Evolutionary conservation across 2,113 vertebrate genomes (phyloP).

Genomic region (Elaphurus davidianus): DNA sequence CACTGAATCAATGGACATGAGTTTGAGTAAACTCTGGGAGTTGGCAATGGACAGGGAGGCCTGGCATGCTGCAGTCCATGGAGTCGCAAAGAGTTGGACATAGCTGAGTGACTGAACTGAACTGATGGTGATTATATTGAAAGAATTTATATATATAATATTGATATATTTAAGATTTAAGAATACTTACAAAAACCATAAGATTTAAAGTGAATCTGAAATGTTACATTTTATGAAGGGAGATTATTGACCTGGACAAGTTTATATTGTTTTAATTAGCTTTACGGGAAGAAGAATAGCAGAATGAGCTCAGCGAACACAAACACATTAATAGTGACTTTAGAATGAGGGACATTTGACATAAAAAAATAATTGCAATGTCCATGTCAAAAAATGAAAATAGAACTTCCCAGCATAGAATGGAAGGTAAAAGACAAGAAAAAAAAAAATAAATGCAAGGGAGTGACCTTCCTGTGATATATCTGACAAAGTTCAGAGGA

Average conservation of each 20-base stretch:
- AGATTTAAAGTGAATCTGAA: background rate
- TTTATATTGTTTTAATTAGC: background rate
- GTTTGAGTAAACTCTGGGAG: background rate
- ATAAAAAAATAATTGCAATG: background rate
- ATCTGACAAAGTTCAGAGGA: background rate
- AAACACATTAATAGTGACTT: background rate
- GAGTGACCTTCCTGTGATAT: background rate
- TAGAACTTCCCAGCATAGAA: background rate
- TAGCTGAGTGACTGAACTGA: background rate
- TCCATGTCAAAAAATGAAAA: conserved; percentile 14
- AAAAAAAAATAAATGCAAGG: background rate
- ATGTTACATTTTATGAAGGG: background rate
- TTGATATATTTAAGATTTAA: conserved; percentile 16
- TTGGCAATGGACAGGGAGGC: background rate
- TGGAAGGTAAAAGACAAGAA: background rate
- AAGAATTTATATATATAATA: background rate
- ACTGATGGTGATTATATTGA: background rate
- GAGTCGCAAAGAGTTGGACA: fast-evolving
- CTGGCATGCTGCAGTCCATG: background rate
- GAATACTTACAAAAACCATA: background rate
- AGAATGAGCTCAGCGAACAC: background rate
- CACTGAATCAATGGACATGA: background rate
- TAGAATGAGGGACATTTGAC: background rate
- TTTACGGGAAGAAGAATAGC: background rate
- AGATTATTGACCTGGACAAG: background rate